Conservation (phyloP, 2,797 vertebrate genomes). For the Pangasius mekongensis region DNA sequence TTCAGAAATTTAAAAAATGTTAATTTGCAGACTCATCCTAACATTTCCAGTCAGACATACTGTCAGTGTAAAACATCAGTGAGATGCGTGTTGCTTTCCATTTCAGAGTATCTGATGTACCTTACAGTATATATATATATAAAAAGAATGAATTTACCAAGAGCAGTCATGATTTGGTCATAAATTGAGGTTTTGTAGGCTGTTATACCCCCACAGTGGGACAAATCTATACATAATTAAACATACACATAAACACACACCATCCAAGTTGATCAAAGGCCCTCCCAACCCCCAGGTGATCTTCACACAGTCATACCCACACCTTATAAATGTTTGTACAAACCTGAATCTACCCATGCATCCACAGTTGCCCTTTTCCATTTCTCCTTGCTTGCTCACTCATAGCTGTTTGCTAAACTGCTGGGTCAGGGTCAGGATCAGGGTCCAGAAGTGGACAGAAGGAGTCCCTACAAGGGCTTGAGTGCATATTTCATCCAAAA, state of each 20-base stretch:
- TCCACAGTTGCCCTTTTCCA: conserved; percentile 6
- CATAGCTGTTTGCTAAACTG: background rate
- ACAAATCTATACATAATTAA: background rate
- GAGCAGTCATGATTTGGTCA: background rate
- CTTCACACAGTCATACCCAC: conserved; percentile 27
- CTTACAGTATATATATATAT: background rate
- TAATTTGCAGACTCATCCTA: background rate
- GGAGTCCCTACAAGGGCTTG: background rate
- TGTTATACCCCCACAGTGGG: background rate
- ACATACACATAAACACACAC: conserved; percentile 33
- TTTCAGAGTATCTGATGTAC: background rate
- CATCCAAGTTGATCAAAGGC: conserved; percentile 70
- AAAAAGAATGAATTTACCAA: background rate
- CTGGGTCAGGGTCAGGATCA: background rate
- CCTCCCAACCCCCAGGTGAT: conserved; percentile 5
- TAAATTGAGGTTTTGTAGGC: background rate
- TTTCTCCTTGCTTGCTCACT: background rate
- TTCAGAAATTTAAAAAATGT: background rate
- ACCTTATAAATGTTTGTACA: conserved; percentile 31
- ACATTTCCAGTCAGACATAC: background rate
- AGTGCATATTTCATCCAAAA: background rate
- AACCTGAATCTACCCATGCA: conserved; percentile 67
- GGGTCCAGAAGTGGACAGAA: background rate
- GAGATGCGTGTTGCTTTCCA: conserved; percentile 6
- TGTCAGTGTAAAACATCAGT: background rate